Percentiles rank a stretch among this genome's conserved stretches.
These are phyloP conservation scores for Stigmatopora nigra DNA, from an alignment of 2,113 vertebrate species.

Conservation along the genomic window DNA sequence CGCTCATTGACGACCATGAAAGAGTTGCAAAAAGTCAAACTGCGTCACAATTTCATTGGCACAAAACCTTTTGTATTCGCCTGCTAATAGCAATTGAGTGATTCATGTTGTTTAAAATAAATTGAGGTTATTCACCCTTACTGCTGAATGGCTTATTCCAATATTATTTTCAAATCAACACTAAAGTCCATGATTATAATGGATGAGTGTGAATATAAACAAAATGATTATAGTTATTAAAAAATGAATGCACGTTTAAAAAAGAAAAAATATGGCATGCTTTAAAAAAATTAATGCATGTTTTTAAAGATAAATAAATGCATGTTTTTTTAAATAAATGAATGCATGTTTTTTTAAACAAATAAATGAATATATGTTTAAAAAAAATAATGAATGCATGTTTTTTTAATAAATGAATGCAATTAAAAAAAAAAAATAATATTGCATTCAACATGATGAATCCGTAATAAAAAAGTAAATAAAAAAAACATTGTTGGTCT, in stretches of 20 bases:
- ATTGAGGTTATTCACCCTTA: not conserved
- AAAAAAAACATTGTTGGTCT: too few relatives aligned
- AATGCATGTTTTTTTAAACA: too few relatives aligned
- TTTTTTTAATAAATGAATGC: too few relatives aligned
- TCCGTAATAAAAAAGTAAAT: too few relatives aligned
- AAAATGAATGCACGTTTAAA: not conserved
- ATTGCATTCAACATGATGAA: not conserved
- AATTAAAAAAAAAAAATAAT: not conserved
- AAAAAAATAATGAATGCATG: not conserved
- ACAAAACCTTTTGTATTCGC: not conserved
- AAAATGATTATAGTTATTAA: not conserved
- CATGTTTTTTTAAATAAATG: too few relatives aligned
- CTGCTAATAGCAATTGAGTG: not conserved
- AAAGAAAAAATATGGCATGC: not conserved
- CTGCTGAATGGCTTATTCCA: not conserved
- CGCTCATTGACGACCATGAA: conserved; percentile 3
- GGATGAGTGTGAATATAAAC: not conserved
- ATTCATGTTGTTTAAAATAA: not conserved
- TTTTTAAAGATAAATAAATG: too few relatives aligned
- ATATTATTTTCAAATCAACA: not conserved
- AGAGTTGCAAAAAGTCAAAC: conserved; percentile 12
- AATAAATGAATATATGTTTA: too few relatives aligned
- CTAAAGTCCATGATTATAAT: not conserved
- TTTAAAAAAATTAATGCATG: too few relatives aligned
- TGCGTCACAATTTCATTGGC: not conserved